Evolutionary conservation across 2,113 vertebrate species (phyloP), one percentile per base, ranked within the genome.

Genomic region (Heterocephalus glaber): DNA sequence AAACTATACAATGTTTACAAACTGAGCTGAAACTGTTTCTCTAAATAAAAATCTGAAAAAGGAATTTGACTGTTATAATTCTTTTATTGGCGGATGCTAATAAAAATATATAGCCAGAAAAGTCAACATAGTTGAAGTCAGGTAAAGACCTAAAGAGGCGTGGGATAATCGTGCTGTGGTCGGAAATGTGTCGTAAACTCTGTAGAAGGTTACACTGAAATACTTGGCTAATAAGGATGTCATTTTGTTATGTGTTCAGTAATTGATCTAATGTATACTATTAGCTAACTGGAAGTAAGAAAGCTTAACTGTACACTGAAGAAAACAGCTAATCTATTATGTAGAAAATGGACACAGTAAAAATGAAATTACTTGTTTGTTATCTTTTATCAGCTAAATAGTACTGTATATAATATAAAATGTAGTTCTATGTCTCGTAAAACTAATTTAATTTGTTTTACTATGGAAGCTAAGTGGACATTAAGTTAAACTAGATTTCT

Each of bases 61-160:
- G 7, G 22, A 70, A 94, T 3, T 87, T 11, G 4, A 5, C 70
- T 90, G 35, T n/a, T 88, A 47, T 85, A 74, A 74, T 44, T 88
- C 20, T 56, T 95, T 94, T 94, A 92, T 76, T 95, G 84, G 49
- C 2, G 1, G 49, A 93, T 77, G 22, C 38, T 61, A 97, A 95
- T 97, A 92, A 97, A 96, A 96, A 86, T 63, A 90, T 90, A 91
- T 89, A 60, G n/a, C 84, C 79, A 58, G 90, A 89, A 95, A 92
- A 79, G 44, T 96, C 65, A 95, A 92, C 30, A 90, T 66, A 65
- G 24, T 41, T 14, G 26, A 30, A 76, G 24, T 76, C 72, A 47
- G 0, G 12, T 7, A 93, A 85, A 92, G 22, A 90, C 7, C 33
- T 77, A 38, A 88, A 65, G 26, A 87, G 24, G 54, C 13, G 56